A percentile compares a stretch with the other conserved stretches of the same genome.
These are phyloP conservation scores for Crypturellus tataupa DNA, from an alignment of 2,797 vertebrate genomes.

Conservation along the genomic window DNA sequence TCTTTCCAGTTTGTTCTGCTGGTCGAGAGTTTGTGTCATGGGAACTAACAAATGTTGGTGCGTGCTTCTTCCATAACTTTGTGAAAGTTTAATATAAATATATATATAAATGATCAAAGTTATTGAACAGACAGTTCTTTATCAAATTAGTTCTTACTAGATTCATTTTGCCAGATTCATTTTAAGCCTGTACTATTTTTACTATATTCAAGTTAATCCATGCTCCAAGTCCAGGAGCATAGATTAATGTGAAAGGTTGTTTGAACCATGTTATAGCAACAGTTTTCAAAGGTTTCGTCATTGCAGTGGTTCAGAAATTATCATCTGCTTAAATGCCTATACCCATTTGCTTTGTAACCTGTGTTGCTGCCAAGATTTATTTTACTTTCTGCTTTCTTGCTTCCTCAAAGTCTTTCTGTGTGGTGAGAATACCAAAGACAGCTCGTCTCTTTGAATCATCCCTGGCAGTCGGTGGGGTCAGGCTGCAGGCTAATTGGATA, in stretches of 20 bases:
- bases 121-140: neutral
- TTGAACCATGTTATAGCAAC: neutral
- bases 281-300: no score
- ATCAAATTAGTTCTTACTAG: neutral
- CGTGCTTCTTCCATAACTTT: neutral
- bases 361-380: neutral
- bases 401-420: neutral
- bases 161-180: neutral
- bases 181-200: neutral
- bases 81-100: no score
- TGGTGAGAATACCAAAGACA: constrained; percentile 51
- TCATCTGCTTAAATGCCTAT: neutral
- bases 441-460: constrained; percentile 20
- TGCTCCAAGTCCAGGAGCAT: neutral
- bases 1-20: neutral
- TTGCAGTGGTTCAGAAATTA: neutral
- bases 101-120: neutral
- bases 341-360: neutral
- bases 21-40: neutral
- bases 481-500: constrained; percentile 71
- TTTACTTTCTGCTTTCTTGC: constrained; percentile 53
- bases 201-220: no score
- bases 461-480: constrained; percentile 61
- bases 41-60: neutral
- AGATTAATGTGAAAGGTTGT: neutral